These are phyloP conservation scores for Lasioglossum malachurum DNA, from an alignment of 2,888 invertebrate genomes.

Conservation along the genomic window DNA sequence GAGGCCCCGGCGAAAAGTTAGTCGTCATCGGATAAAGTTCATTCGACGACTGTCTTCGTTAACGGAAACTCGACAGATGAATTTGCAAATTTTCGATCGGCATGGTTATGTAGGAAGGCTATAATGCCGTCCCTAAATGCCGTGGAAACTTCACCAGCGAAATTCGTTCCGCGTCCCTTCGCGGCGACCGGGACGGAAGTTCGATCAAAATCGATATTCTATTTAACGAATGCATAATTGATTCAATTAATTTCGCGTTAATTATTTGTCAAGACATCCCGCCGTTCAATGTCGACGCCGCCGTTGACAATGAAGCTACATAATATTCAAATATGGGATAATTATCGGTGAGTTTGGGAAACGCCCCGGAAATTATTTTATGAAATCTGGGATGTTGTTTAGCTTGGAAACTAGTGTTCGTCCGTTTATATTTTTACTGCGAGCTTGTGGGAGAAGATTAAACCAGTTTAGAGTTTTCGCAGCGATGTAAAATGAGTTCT, in stretches of 20 bases:
- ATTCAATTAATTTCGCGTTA: slow-evolving; percentile 51
- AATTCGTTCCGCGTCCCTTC: slow-evolving; percentile 10
- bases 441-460: neutral
- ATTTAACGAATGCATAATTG: slow-evolving; percentile 54
- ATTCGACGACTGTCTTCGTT: slow-evolving; percentile 40
- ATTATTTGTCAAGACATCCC: slow-evolving; percentile 42
- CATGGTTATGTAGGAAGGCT: slow-evolving; percentile 7
- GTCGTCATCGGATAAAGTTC: slow-evolving; percentile 44
- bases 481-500: neutral
- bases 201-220: slow-evolving; percentile 48
- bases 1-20: slow-evolving; percentile 19
- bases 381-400: neutral
- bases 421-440: neutral
- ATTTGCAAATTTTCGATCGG: slow-evolving; percentile 52
- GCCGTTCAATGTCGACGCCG: neutral
- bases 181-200: slow-evolving; percentile 11
- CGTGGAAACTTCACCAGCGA: slow-evolving; percentile 12
- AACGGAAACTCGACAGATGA: slow-evolving; percentile 35
- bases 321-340: slow-evolving; percentile 12
- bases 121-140: slow-evolving; percentile 11
- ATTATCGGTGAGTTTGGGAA: slow-evolving; percentile 27
- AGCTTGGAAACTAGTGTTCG: neutral
- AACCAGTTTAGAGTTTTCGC: neutral
- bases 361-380: neutral
- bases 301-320: slow-evolving; percentile 7